Percentiles rank a stretch among this genome's conserved stretches.
Evolutionary conservation across 2,113 vertebrate species (phyloP).

Genomic region (Pachycephala philippinensis): DNA sequence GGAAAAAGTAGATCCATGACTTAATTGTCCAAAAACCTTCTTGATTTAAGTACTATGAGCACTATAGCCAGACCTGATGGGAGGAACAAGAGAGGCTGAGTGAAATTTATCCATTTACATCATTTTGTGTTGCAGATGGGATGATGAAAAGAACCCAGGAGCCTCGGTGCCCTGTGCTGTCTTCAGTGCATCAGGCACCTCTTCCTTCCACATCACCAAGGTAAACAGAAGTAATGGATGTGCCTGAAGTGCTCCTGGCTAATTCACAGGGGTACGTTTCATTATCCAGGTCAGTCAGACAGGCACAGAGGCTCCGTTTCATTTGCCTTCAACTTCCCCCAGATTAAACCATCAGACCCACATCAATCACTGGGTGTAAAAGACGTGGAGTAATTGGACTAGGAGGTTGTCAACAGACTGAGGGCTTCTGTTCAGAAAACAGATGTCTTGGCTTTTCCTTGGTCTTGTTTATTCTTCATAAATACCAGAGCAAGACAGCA

Average conservation of each 20-base stretch:
- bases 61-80: neutral
- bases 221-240: neutral
- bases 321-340: neutral
- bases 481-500: conserved; percentile 28
- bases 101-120: neutral
- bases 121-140: neutral
- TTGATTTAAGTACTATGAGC: neutral
- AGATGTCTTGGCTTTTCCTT: conserved; percentile 20
- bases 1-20: neutral
- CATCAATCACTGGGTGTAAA: neutral
- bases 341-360: neutral
- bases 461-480: conserved; percentile 38
- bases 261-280: neutral
- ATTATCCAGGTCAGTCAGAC: neutral
- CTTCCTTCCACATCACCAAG: neutral
- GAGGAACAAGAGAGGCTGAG: neutral
- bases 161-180: neutral
- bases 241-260: neutral
- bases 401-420: neutral
- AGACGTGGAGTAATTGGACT: neutral
- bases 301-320: neutral
- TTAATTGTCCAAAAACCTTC: neutral
- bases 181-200: neutral
- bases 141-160: neutral
- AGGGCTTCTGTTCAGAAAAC: conserved; percentile 19